A percentile compares a stretch with the other conserved stretches of the same genome.
These are phyloP conservation scores for Diplazon laetatorius DNA, from an alignment of 2,888 invertebrate genomes.

Conservation along the genomic window DNA sequence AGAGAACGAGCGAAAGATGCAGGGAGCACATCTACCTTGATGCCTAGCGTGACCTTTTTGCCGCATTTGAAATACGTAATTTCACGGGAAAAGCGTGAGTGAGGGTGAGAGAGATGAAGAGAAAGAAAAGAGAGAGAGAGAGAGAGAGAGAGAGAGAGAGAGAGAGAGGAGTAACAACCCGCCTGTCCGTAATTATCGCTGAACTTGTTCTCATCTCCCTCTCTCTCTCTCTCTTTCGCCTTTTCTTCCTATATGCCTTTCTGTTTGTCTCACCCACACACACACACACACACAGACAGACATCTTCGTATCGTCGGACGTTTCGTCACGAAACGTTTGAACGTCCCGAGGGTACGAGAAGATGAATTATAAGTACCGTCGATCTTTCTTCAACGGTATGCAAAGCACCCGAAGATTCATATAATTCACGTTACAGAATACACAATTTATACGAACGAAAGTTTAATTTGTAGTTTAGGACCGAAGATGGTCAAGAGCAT, in stretches of 20 bases:
- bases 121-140: neutral
- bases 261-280: neutral
- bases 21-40: too few relatives aligned
- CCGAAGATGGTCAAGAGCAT: slow-evolving; percentile 31
- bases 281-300: neutral
- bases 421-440: slow-evolving; percentile 46
- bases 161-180: neutral
- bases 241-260: neutral
- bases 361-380: slow-evolving; percentile 49
- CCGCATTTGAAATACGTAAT: neutral
- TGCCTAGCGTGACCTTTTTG: neutral
- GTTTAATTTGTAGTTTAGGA: slow-evolving; percentile 36
- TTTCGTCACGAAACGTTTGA: slow-evolving; percentile 27
- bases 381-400: slow-evolving; percentile 36
- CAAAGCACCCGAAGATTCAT: slow-evolving; percentile 34
- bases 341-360: neutral
- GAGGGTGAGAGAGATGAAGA: neutral
- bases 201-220: slow-evolving; percentile 10
- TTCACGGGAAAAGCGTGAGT: neutral
- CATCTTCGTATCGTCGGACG: slow-evolving; percentile 25
- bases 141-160: neutral
- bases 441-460: slow-evolving; percentile 41
- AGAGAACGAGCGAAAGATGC: too few relatives aligned
- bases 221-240: neutral
- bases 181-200: slow-evolving; percentile 12